Base-by-base conservation (phyloP, 2,888 invertebrate species). In the Pherbina coryleti region DNA sequence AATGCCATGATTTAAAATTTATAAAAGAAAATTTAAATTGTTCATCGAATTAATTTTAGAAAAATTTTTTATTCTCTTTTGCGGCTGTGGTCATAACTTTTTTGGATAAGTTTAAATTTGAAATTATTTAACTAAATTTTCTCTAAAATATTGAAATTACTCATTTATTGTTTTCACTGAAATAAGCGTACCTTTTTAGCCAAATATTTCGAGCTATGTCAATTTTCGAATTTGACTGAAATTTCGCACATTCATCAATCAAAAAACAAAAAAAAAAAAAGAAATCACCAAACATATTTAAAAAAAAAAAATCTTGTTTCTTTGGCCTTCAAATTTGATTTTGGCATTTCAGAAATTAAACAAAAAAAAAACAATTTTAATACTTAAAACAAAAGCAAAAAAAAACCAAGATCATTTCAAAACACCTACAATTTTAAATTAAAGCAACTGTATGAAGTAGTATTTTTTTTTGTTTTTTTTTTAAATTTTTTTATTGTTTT, bases 241-340 rank as follows among this genome's bases (percentile, higher is more conserved):
- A 62, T 28, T 25, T 25, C 28, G 28, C 22, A 62, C 28, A 28
- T 64, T 31, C 17, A 34, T 14, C 28, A 34, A n/a, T n/a, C n/a
- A 2, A 17, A 64, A 28, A 64, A 64, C 3, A 64, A 64, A 55
- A 55, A 55, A 19, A 55, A 1, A 3, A 25, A 25, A 64, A n/a
- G n/a, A n/a, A n/a, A n/a, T n/a, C n/a, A 64, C 31, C 17, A n/a
- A 31, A 28, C 34, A 37, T n/a, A 19, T 64, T 7, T 3, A 64
- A 34, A 64, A 34, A 34, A 17, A 64, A 34, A 64, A 34, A 34
- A 34, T 64, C 64, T 8, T 64, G 28, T 31, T 64, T 28, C 31
- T 64, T 28, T 49, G 51, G 8, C 69, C 69, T 69, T 69, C 69
- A 69, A 69, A 64, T 64, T 37, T 37, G n/a, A 34, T 14, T 64